Conservation (phyloP, 2,113 vertebrate genomes). For the Nibea albiflora region DNA sequence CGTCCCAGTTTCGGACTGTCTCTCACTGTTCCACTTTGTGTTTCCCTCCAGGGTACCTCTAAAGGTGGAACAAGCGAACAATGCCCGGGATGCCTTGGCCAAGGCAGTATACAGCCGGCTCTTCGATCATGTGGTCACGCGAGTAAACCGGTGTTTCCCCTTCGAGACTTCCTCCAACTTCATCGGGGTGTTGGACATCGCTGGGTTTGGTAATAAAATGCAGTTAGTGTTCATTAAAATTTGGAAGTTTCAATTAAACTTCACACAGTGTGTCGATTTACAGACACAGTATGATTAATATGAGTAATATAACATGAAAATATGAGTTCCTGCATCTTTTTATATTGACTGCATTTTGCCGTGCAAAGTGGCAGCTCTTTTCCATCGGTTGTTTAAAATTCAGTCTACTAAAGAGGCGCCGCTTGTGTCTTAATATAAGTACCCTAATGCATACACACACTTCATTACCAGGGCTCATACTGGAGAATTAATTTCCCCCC, state of each 20-base stretch:
- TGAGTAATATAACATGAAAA: background rate
- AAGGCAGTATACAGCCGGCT: conserved; percentile 97
- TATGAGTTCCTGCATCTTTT: background rate
- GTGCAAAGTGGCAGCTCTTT: background rate
- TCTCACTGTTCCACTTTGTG: conserved; percentile 62
- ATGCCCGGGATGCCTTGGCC: conserved; percentile 95
- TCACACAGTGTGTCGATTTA: background rate
- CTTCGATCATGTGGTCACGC: conserved; percentile 97
- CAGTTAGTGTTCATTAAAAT: background rate
- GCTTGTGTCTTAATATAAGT: conserved; percentile 19
- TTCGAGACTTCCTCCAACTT: conserved; percentile 94
- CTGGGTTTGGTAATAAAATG: conserved; percentile 92
- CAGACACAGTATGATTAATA: background rate
- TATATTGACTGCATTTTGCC: background rate
- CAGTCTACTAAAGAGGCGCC: conserved; percentile 12
- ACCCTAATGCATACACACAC: conserved; percentile 22
- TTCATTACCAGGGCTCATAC: conserved; percentile 41
- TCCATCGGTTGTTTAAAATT: background rate
- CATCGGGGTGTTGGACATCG: conserved; percentile 98
- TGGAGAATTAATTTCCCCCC: conserved; percentile 46
- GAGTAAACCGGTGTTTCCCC: conserved; percentile 98
- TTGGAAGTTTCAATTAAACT: background rate
- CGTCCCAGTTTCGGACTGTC: conserved; percentile 64
- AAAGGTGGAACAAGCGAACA: conserved; percentile 99
- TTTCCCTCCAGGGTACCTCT: conserved; percentile 90